Base-by-base conservation (phyloP, 2,888 invertebrate species). In the Acrobeloides nanus region DNA sequence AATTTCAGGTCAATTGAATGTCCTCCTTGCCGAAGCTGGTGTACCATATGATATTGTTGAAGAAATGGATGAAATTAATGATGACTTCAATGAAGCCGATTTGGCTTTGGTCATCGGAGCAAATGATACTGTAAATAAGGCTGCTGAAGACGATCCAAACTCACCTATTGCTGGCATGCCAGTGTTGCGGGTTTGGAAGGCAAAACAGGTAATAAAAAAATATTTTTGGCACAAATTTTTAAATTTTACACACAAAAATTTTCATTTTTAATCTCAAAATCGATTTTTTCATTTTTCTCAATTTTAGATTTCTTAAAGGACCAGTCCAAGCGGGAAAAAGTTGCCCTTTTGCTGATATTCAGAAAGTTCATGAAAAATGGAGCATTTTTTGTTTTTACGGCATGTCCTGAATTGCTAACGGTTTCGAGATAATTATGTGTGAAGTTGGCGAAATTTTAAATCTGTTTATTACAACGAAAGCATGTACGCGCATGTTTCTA, bases 131-230 rank as follows among this genome's bases (percentile, higher is more conserved):
- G 87, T 55, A 15, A 89, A 89, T 77, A 86, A 86, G 54, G 87
- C 87, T 0, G 87, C 89, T 20, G 84, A 88, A 75, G 86, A 86
- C 66, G 88, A 89, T 74, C 88, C 88, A 18, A 85, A 87, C 74
- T 87, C 86, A 2, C 86, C 87, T 38, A 89, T 89, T 65, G 88
- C 88, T 23, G 88, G 88, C 52, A 89, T 89, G 89, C 88, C 88
- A 0, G 88, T 89, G 0, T 80, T 89, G 35, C 82, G 83, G 76
- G 88, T 89, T 4, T 89, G 88, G 88, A 83, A 84, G 64, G 81
- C 87, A 0, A 83, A 86, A 64, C 85, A 88, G 80, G 86, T 84
- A 71, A 64, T 64, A 50, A 7, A 27, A 20, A 3, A 26, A 21
- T 5, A 15, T 12, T n/a, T 38, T 38, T 15, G 20, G 46, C 20